phyloP scores from a whole-genome alignment of 2,113 vertebrate species.

The Himantopus leucocephalus region DNA sequence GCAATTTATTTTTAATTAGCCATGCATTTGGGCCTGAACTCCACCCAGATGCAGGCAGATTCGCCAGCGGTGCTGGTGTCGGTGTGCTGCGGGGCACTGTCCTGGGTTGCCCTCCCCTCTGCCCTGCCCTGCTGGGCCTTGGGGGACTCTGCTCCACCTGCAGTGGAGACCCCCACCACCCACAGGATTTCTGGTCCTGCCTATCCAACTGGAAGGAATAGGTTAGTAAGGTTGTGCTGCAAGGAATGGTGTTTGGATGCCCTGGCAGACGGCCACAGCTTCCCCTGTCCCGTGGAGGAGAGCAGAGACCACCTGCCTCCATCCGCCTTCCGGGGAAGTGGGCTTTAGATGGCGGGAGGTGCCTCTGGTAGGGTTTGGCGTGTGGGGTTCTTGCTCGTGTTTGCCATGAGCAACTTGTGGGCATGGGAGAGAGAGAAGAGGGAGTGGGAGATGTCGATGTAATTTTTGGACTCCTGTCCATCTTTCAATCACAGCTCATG shows the following conservation, averaged over 20 bases:
- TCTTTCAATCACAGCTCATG: background rate
- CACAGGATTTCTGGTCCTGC: background rate
- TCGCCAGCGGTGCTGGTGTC: background rate
- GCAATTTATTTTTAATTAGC: constrained; percentile 3
- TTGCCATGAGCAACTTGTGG: background rate
- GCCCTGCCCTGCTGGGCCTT: background rate
- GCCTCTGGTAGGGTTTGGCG: background rate
- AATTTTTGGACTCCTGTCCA: background rate
- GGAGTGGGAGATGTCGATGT: rapidly evolving
- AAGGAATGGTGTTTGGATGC: background rate
- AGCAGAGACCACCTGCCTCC: rapidly evolving
- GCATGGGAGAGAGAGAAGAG: background rate
- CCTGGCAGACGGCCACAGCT: background rate
- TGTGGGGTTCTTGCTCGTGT: background rate
- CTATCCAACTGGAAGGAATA: rapidly evolving
- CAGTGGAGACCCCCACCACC: background rate
- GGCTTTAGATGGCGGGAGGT: background rate
- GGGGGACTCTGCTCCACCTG: background rate
- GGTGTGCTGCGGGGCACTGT: rapidly evolving
- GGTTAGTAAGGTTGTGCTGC: rapidly evolving
- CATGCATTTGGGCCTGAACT: background rate
- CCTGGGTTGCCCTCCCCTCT: background rate
- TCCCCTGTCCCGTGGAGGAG: background rate
- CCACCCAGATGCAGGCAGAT: background rate
- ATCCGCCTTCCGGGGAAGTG: rapidly evolving